These are phyloP conservation scores for Nipponia nippon DNA, from an alignment of 2,113 vertebrate genomes.

Conservation along the genomic window DNA sequence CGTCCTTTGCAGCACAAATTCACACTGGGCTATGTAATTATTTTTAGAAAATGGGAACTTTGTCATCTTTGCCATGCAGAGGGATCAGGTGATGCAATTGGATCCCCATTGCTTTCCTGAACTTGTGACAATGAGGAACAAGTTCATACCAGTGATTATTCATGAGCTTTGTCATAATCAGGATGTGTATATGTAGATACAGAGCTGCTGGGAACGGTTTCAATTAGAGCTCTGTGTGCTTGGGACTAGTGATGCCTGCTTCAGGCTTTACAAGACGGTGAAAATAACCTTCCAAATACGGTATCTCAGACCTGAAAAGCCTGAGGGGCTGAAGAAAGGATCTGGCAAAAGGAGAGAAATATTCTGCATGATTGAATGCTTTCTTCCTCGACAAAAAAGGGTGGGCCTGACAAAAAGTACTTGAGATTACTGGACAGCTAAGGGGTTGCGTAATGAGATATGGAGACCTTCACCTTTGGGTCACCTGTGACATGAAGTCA, in stretches of 20 bases:
- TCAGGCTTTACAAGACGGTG: constrained; percentile 4
- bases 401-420: background rate
- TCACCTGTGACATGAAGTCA: constrained; percentile 19
- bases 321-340: background rate
- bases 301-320: background rate
- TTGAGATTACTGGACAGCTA: background rate
- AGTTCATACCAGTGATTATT: constrained; percentile 64
- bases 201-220: background rate
- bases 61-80: constrained; percentile 59
- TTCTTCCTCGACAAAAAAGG: background rate
- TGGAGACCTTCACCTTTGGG: constrained; percentile 18
- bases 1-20: constrained; percentile 42
- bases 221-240: constrained; percentile 43
- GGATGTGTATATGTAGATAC: constrained; percentile 64
- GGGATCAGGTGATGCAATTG: constrained; percentile 31
- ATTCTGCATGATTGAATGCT: background rate
- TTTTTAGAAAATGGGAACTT: constrained; percentile 66
- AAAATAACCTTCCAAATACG: background rate
- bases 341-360: background rate
- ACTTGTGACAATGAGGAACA: constrained; percentile 55
- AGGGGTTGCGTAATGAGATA: background rate
- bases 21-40: constrained; percentile 59
- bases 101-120: constrained; percentile 56
- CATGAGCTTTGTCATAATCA: constrained; percentile 60
- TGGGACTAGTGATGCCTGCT: background rate